Evolutionary conservation across 2,113 vertebrate species (phyloP), one percentile per base, ranked within the genome.

Genomic region (Neotragus moschatus): DNA sequence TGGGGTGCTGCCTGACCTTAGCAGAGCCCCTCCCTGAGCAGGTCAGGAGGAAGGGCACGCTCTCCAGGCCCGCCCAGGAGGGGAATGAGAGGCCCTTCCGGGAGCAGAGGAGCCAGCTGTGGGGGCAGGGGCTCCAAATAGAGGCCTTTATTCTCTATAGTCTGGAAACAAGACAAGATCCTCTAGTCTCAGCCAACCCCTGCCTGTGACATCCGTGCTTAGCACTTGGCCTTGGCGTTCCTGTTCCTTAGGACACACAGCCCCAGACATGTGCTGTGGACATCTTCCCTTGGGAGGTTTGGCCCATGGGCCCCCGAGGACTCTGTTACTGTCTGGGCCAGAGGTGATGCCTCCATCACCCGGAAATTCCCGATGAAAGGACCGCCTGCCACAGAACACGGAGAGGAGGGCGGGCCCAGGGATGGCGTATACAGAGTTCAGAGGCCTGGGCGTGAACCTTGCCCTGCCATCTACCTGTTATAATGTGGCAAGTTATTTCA

Each of bases 111-210:
- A 39, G 70, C 84, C 88, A 90, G 90, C 49, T 30, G 30, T n/a
- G 36, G 70, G 86, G 90, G 23, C 23, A 19, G 77, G 73, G 36
- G 26, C 73, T 97, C 89, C 96, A 33, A 95, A 98, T 11, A 92
- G 92, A 95, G 66, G 91, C 63, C 92, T 97, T 95, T 96, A 85
- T 98, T 96, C 93, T 93, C 77, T 87, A 55, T 10, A 14, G 77
- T 61, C 92, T 90, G 94, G 90, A 93, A 96, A 70, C 6, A 53
- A 94, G 96, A 97, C 94, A 96, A 73, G 89, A 90, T 79, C 95
- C 45, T 92, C 88, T 97, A 95, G 97, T 98, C 96, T 97, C 79
- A 47, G 77, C 51, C 4, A 55, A 92, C 81, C 77, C 28, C 47
- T 90, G 95, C 81, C 91, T 49, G 49, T 88, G 96, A 96, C 97